phyloP scores from a whole-genome alignment of 2,797 vertebrate species.

The Artibeus jamaicensis region DNA sequence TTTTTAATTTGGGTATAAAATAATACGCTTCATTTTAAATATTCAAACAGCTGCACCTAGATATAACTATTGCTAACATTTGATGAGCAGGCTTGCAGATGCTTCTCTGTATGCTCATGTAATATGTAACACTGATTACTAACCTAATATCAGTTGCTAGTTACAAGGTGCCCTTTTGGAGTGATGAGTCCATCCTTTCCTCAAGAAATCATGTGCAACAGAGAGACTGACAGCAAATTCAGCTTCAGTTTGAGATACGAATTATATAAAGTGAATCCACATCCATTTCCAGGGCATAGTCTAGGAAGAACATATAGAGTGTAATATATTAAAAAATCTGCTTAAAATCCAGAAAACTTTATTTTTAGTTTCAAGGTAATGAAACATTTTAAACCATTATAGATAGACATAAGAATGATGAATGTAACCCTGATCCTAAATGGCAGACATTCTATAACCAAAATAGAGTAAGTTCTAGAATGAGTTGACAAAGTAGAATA shows the following conservation, averaged over 20 bases:
- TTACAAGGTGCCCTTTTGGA: background rate
- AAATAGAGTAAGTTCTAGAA: background rate
- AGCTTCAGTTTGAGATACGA: background rate
- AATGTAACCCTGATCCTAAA: background rate
- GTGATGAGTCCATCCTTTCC: background rate
- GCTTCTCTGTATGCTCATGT: background rate
- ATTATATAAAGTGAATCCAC: background rate
- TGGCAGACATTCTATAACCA: background rate
- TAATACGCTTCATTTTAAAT: background rate
- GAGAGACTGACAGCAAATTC: background rate
- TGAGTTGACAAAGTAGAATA: background rate
- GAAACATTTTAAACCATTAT: background rate
- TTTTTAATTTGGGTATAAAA: background rate
- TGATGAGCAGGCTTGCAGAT: background rate
- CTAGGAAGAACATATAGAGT: background rate
- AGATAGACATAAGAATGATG: background rate
- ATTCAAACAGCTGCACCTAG: background rate
- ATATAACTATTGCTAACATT: background rate
- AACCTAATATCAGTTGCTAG: background rate
- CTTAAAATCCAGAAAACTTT: background rate
- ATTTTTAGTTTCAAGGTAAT: background rate
- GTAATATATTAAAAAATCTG: background rate
- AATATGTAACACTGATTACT: background rate
- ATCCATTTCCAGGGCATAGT: background rate
- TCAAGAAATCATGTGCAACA: background rate